Conservation (phyloP, 2,797 vertebrate species). For the Margarornis squamiger region DNA sequence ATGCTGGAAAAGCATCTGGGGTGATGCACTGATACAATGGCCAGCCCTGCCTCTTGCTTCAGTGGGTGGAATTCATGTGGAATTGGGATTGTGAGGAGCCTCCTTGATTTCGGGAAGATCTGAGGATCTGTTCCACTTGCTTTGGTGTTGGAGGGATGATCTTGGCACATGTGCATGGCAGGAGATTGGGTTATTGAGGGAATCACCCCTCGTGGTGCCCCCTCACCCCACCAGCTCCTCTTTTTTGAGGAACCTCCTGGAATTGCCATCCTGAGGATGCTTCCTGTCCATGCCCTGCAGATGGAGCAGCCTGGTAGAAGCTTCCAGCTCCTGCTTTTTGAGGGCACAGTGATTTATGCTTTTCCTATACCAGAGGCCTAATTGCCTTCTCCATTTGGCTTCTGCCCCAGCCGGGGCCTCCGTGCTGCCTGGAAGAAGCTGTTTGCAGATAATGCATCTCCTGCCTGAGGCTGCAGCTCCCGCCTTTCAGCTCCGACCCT, state of each 20-base stretch:
- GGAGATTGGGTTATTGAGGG: not conserved
- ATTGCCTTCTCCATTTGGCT: not conserved
- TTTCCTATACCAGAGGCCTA: not conserved
- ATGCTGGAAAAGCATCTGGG: accelerated
- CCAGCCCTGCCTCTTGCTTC: not conserved
- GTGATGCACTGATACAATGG: accelerated
- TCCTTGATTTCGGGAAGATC: not conserved
- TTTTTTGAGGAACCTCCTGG: accelerated
- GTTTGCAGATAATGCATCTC: not conserved
- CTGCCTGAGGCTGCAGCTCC: not conserved
- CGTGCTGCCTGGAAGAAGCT: not conserved
- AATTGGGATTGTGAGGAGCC: not conserved
- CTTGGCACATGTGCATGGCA: accelerated
- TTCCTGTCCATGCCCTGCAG: not conserved
- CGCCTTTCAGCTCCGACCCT: not conserved
- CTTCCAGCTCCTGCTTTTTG: not conserved
- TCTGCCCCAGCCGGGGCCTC: not conserved
- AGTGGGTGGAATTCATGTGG: accelerated
- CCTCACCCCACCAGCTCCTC: not conserved
- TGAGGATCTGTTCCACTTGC: accelerated
- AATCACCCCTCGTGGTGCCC: accelerated
- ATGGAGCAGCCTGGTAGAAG: not conserved
- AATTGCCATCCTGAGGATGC: not conserved
- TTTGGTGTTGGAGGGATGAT: accelerated
- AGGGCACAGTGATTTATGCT: not conserved